phyloP scores from a whole-genome alignment of 1,140 invertebrate genomes.

The Zaprionus lachaisei region DNA sequence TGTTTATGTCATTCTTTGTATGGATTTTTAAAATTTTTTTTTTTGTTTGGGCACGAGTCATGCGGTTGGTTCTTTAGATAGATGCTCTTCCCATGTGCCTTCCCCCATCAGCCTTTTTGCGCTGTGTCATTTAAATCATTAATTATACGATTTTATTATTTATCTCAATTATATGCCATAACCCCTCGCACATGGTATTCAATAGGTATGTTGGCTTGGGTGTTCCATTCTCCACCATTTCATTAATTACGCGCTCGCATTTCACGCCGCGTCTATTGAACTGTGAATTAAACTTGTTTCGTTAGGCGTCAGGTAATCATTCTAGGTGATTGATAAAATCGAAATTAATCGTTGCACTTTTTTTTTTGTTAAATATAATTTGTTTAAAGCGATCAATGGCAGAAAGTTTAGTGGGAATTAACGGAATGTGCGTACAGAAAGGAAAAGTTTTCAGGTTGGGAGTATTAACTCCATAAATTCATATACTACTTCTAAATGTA shows the following conservation, averaged over 20 bases:
- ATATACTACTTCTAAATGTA: too few species aligned
- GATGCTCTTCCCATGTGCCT: constrained; percentile 1
- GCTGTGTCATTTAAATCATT: constrained; percentile 40
- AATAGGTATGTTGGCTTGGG: constrained; percentile 4
- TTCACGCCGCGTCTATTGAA: constrained; percentile 9
- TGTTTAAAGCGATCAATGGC: background rate
- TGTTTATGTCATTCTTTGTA: constrained; percentile 1
- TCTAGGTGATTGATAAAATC: background rate
- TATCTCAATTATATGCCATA: constrained; percentile 34
- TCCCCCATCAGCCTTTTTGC: constrained; percentile 1
- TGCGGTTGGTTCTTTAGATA: constrained; percentile 43
- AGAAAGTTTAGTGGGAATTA: background rate
- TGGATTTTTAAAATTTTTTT: constrained; percentile 14
- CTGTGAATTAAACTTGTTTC: constrained; percentile 9
- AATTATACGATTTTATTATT: constrained; percentile 46
- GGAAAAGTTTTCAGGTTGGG: too few species aligned
- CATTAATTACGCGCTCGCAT: background rate
- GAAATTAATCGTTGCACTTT: background rate
- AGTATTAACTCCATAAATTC: too few species aligned
- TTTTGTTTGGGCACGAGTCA: constrained; percentile 40
- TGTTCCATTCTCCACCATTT: background rate
- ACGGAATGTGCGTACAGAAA: too few species aligned
- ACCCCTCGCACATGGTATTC: background rate
- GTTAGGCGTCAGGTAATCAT: background rate
- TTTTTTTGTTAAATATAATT: background rate